phyloP scores from a whole-genome alignment of 2,113 vertebrate species.

The Trogon melanurus region DNA sequence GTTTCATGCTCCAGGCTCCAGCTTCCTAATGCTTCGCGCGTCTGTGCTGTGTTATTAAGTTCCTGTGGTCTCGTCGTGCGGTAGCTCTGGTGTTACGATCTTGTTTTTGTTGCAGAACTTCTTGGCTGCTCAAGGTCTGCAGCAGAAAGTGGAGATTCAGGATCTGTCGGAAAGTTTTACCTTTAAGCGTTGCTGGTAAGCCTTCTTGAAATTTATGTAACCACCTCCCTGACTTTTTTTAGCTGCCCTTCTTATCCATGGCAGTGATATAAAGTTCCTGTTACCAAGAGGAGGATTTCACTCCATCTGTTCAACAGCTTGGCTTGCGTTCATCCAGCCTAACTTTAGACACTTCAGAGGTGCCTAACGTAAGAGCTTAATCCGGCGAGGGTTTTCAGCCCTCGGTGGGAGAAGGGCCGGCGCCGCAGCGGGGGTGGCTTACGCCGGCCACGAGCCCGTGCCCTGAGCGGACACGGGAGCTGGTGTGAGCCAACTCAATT shows the following conservation, averaged over 20 bases:
- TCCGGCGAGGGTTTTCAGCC: not conserved
- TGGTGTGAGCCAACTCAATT: not conserved
- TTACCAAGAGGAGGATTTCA: slow-evolving; percentile 68
- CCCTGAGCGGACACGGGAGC: not conserved
- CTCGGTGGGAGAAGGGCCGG: not conserved
- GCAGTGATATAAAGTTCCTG: slow-evolving; percentile 64
- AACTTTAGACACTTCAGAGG: slow-evolving; percentile 62
- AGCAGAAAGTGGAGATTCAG: not conserved
- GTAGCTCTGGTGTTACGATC: not conserved
- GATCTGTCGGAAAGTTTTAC: slow-evolving; percentile 25
- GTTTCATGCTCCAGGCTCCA: not conserved
- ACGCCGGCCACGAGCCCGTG: rapidly evolving
- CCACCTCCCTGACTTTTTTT: slow-evolving; percentile 59
- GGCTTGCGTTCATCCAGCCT: slow-evolving; percentile 60
- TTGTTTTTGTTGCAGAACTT: not conserved
- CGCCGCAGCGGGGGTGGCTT: rapidly evolving
- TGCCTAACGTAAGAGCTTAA: slow-evolving; percentile 46
- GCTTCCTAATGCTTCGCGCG: not conserved
- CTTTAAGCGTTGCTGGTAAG: slow-evolving; percentile 39
- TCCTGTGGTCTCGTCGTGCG: not conserved
- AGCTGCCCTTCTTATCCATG: slow-evolving; percentile 65
- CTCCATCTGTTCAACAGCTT: slow-evolving; percentile 70
- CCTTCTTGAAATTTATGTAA: slow-evolving; percentile 44
- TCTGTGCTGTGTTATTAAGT: not conserved
- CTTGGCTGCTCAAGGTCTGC: not conserved